Base-by-base conservation (phyloP, 1,140 invertebrate genomes). In the Aricia agestis region DNA sequence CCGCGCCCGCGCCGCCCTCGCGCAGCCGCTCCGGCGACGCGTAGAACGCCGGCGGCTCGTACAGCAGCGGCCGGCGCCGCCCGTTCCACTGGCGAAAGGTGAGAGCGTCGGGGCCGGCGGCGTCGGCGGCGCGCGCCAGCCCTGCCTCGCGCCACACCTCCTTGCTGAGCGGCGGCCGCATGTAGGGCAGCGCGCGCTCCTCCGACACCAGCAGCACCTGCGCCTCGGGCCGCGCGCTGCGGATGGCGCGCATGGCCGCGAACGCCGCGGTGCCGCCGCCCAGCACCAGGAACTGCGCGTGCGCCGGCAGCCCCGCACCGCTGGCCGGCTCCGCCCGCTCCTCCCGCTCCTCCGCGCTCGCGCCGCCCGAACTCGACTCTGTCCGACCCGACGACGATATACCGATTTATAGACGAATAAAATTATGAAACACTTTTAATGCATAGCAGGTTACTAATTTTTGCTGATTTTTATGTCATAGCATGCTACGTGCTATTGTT, bases 41-140 rank as follows among this genome's bases (percentile, higher is more conserved):
- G 92, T 99, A 99, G 92, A 99, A 99, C 98, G 96, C 96, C 36
- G 97, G 96, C 17, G 73, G 69, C 58, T 72, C 65, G 31, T 71
- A 68, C 72, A 59, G 86, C 36, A 92, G 91, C 74, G 10, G 75
- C 72, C 17, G 82, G 78, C 67, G 77, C 76, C 57, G 72, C 19
- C 68, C 85, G 83, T 70, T 79, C 83, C 66, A 90, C 75, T 78
- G 80, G 42, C 74, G 74, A 68, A 78, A 79, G 67, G 76, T 72
- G 57, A 78, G 72, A 9, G 57, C 66, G 57, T 77, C 78, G 31
- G 76, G 57, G 13, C 67, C 85, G 70, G 72, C 71, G 65, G 63
- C 68, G 11, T 10, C 85, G 70, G 72, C 71, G 65, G 63, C 68
- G 11, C 45, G 45, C 31, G 76, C 75, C 15, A 82, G 75, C 18